Base-by-base conservation (phyloP, 1,140 invertebrate species). In the Danaus melanippus region DNA sequence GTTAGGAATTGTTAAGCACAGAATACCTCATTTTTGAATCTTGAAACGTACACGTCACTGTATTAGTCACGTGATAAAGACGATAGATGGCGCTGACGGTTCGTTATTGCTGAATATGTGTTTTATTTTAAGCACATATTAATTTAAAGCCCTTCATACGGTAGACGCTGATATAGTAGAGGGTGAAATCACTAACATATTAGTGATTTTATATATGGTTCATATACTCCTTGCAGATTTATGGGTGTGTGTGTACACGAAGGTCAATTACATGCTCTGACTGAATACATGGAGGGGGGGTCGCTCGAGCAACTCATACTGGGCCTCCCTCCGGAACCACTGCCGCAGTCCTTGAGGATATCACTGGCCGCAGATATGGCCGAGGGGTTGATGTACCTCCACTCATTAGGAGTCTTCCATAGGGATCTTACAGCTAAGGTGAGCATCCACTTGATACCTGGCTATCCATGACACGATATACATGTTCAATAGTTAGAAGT, bases 161-260 rank as follows among this genome's bases (percentile, higher is more conserved):
- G 7, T 32, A 32, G 21, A 8, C 21, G 21, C 2, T 4, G 21
- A 32, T 32, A 32, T 8, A 32, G 21, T 32, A 3, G 21, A 32
- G 21, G 6, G 21, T 32, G 6, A 5, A 32, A 32, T 21, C 17
- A 21, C 17, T 21, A 21, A 21, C 17, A 21, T 21, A 21, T 21
- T 21, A 21, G 17, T 21, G 17, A 21, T 21, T 21, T 21, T 21
- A 21, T 2, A 21, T 8, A 2, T 50, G 48, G 15, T 39, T 10
- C 12, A 48, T 17, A 17, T 4, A 12, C 0, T 48, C 64, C 63
- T 89, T 91, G 0, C 89, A 97, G 95, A 77, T 97, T 97, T 84
- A 95, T 96, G 92, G 97, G 96, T 46, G 96, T 96, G n/a, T 98
- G 96, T 87, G 96, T 98, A 17, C 95, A 98, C 84, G 95, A 97